Conservation (phyloP, 2,888 invertebrate genomes). For the Himalopsyche kuldschensis region DNA sequence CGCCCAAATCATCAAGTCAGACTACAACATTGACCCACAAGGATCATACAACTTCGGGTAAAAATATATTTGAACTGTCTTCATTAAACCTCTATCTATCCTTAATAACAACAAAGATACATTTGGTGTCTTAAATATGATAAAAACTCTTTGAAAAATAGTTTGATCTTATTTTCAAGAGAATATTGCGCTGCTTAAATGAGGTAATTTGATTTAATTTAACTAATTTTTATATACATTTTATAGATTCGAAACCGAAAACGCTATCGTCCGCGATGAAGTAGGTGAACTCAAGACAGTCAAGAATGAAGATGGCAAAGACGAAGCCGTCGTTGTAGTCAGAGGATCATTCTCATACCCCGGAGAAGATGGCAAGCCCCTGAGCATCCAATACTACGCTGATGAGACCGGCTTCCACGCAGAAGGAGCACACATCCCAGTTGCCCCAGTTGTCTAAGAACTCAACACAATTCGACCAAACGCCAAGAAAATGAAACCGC, state of each 20-base stretch:
- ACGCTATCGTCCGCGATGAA: slow-evolving; percentile 31
- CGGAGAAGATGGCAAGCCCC: slow-evolving; percentile 23
- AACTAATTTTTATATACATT: no score
- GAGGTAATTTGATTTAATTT: no score
- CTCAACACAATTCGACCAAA: neutral
- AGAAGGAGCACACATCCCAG: slow-evolving; percentile 34
- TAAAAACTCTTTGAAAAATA: no score
- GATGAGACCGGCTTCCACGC: slow-evolving; percentile 39
- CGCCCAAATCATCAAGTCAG: slow-evolving; percentile 44
- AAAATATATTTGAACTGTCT: neutral
- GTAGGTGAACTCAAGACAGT: slow-evolving; percentile 29
- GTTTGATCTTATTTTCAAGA: no score
- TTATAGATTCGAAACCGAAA: slow-evolving; percentile 35
- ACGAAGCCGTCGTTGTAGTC: slow-evolving; percentile 27
- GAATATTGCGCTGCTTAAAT: no score
- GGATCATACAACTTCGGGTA: slow-evolving; percentile 48
- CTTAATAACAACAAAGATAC: no score
- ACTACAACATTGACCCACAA: slow-evolving; percentile 45
- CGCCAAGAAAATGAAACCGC: neutral
- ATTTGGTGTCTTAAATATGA: no score
- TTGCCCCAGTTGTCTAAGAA: neutral
- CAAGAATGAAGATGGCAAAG: slow-evolving; percentile 37
- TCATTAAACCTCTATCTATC: no score
- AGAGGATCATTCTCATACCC: slow-evolving; percentile 33
- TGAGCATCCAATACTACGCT: slow-evolving; percentile 29